These are phyloP conservation scores for Thalassarche chlororhynchos DNA, from an alignment of 2,113 vertebrate species.

Conservation along the genomic window DNA sequence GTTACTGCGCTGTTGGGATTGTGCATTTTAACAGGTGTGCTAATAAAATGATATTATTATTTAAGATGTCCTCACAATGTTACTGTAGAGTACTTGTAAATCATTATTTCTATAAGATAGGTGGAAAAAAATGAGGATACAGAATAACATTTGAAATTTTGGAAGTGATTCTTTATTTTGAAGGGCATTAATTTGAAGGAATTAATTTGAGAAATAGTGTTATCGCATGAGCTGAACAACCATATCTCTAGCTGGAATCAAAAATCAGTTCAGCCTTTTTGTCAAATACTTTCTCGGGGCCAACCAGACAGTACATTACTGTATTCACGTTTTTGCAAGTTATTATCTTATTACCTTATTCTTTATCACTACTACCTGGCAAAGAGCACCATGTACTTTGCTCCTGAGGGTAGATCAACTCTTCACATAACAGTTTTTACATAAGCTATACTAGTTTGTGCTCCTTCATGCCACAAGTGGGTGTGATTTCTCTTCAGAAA, in stretches of 20 bases:
- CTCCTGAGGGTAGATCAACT: rapidly evolving
- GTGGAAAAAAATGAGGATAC: not conserved
- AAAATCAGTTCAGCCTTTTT: not conserved
- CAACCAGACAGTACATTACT: not conserved
- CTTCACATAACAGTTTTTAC: not conserved
- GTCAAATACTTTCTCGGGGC: not conserved
- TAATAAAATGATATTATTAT: not conserved
- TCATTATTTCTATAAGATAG: not conserved
- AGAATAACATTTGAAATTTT: not conserved
- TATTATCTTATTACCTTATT: not conserved
- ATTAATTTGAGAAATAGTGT: not conserved
- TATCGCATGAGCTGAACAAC: not conserved
- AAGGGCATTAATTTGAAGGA: not conserved
- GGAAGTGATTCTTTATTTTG: not conserved
- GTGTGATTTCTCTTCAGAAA: not conserved
- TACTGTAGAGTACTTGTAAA: not conserved
- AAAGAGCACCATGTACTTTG: not conserved
- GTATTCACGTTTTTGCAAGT: not conserved
- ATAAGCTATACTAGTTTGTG: not conserved
- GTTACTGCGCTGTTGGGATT: not conserved
- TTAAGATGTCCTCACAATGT: not conserved
- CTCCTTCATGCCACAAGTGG: not conserved
- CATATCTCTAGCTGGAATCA: not conserved
- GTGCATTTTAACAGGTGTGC: not conserved
- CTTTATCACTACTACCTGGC: not conserved